phyloP scores from a whole-genome alignment of 2,797 vertebrate genomes.

The Lithobates pipiens region DNA sequence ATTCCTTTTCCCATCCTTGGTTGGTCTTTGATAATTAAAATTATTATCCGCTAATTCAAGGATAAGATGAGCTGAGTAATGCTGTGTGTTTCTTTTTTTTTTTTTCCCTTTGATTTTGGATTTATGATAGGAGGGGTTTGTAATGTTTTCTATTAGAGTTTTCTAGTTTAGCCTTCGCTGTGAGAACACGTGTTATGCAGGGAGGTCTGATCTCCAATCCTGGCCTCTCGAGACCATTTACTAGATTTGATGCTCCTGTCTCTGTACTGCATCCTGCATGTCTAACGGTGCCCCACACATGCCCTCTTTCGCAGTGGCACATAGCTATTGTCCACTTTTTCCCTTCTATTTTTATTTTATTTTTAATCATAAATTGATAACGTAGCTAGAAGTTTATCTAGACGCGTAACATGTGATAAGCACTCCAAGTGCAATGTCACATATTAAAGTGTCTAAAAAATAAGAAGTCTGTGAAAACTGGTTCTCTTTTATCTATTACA shows the following conservation, averaged over 20 bases:
- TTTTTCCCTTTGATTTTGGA: background rate
- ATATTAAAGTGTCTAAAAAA: too few relatives aligned
- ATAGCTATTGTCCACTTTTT: too few relatives aligned
- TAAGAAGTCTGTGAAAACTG: too few relatives aligned
- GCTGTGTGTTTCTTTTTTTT: background rate
- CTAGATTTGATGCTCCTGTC: conserved; percentile 2
- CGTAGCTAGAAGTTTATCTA: too few relatives aligned
- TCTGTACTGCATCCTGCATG: too few relatives aligned
- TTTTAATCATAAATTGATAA: too few relatives aligned
- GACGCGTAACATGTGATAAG: too few relatives aligned
- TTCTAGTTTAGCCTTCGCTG: conserved; percentile 49
- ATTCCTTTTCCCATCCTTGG: conserved; percentile 16
- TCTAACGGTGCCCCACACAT: too few relatives aligned
- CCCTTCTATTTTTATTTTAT: too few relatives aligned
- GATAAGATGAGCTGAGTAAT: background rate
- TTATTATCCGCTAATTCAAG: conserved; percentile 18
- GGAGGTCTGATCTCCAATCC: background rate
- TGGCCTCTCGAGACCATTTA: background rate
- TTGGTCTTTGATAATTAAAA: conserved; percentile 34
- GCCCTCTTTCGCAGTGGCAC: too few relatives aligned
- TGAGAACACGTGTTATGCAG: background rate
- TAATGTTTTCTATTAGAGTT: background rate
- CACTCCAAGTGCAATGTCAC: too few relatives aligned
- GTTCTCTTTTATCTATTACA: too few relatives aligned
- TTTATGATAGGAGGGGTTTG: background rate